Base-by-base conservation (phyloP, 2,888 invertebrate genomes). In the Eueremaeus valkanovi region DNA sequence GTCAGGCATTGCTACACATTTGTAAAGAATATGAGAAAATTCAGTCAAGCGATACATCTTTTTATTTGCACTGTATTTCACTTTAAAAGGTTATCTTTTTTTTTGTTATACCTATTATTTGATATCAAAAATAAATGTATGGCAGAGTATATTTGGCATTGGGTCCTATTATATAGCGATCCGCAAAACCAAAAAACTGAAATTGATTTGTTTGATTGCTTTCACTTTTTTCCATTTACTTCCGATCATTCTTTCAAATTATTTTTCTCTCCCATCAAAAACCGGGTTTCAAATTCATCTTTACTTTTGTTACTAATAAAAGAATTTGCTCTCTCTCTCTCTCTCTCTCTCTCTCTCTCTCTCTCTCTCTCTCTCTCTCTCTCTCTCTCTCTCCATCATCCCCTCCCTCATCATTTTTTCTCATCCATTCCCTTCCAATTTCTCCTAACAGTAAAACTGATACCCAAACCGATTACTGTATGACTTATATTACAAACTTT, bases 181-280 rank as follows among this genome's bases (percentile, higher is more conserved):
- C 51, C 51, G 21, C 51, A 51, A 51, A 51, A 51, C 51, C 51
- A 51, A 21, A 45, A 45, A 21, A 51, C 51, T 51, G 51, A 51
- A 51, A 51, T 51, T 51, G 51, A 51, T 51, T 51, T 51, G 21
- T 51, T 51, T 51, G 51, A 51, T 51, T 51, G 51, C 51, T 51
- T 51, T 51, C 21, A 51, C 51, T 51, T 21, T 51, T 51, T 18
- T 45, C 42, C 11, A 16, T 45, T 18, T 45, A 18, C 18, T 45
- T 45, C 18, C 42, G 42, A 45, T 45, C 42, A 45, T 11, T 45
- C 13, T 45, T 18, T 11, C 42, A 45, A 45, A 45, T 45, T 45
- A 45, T 45, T 45, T 45, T 45, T 45, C 42, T 45, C 11, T 45
- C 18, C 42, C 42, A 45, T 45, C 42, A 45, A 45, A 45, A 45